These are phyloP conservation scores for Sturmia bella DNA, from an alignment of 2,888 invertebrate genomes.

Conservation along the genomic window DNA sequence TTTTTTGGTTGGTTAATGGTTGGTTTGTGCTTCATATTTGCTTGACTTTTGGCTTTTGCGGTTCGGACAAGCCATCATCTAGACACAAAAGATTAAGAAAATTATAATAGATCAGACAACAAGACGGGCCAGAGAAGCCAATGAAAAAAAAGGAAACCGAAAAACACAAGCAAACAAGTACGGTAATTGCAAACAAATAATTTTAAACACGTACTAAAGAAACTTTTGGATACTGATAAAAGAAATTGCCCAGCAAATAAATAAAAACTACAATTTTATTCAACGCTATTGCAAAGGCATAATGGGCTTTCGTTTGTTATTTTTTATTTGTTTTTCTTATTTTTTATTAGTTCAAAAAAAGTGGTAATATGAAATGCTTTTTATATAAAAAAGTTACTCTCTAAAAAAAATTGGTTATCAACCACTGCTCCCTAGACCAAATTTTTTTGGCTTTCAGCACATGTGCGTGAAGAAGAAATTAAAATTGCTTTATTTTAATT, in stretches of 20 bases:
- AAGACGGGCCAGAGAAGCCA: constrained; percentile 8
- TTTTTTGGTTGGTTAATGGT: constrained; percentile 18
- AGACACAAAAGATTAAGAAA: constrained; percentile 52
- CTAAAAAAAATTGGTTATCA: background rate
- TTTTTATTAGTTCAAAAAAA: too few species aligned
- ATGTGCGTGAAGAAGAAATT: too few species aligned
- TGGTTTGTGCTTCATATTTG: constrained; percentile 52
- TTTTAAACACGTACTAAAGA: constrained; percentile 65
- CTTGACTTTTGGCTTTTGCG: constrained; percentile 64
- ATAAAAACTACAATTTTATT: too few species aligned
- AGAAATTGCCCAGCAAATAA: constrained; percentile 22
- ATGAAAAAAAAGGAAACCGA: constrained; percentile 11
- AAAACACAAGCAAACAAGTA: constrained; percentile 43
- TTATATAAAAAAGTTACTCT: constrained; percentile 5
- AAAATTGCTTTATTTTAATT: too few species aligned
- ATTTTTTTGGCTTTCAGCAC: too few species aligned
- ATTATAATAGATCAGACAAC: constrained; percentile 58
- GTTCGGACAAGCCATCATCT: constrained; percentile 24
- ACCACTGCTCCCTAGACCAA: too few species aligned
- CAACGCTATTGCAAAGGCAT: background rate
- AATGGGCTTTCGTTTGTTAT: too few species aligned
- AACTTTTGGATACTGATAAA: background rate
- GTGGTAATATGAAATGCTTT: background rate
- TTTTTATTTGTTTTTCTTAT: too few species aligned
- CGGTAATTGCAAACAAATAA: constrained; percentile 65